Evolutionary conservation across 2,797 vertebrate species (phyloP), one percentile per base, ranked within the genome.

Genomic region (Acanthornis magna): DNA sequence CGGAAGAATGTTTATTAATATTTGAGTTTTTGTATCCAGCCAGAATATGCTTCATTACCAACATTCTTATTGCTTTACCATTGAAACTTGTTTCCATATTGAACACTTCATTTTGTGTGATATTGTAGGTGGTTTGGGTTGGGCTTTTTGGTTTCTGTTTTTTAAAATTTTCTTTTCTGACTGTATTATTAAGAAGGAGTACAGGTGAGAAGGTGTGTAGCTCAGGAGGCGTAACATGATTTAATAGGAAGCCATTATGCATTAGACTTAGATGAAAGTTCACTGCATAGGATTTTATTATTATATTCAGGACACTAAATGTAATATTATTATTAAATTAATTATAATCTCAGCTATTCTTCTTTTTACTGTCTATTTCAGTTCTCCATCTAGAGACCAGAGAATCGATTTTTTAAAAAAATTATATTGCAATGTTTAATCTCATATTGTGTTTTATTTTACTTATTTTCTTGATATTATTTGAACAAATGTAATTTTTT

Each of bases 101-200:
- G 20, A 68, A 14, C 0, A 11, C 21, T 45, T 43, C 6, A 3
- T 26, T 60, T 45, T 47, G 2, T 16, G 12, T 45, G 29, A 23
- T 32, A 17, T 9, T 71, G 11, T 10, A 60, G 3, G 17, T 45
- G 13, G 4, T 66, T 47, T 74, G 8, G 2, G 14, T 51, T 40
- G 2, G 1, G 0, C 0, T 8, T n/a, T 11, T 26, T n/a, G 4
- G 2, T 10, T 29, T 48, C 15, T 29, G 7, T 8, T 14, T 16
- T 53, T 43, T 42, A 2, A 4, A 13, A 16, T 54, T 13, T 54
- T 75, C 0, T 53, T 79, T 71, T 71, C 26, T 54, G 11, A 20
- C 2, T 83, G 7, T 34, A 13, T 40, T 70, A 7, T 43, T 34
- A 60, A 83, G 21, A 60, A 60, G 7, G 6, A 58, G 50, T 89